phyloP scores from a whole-genome alignment of 64 coral and sea anemone species.

The Trachythela sp. region DNA sequence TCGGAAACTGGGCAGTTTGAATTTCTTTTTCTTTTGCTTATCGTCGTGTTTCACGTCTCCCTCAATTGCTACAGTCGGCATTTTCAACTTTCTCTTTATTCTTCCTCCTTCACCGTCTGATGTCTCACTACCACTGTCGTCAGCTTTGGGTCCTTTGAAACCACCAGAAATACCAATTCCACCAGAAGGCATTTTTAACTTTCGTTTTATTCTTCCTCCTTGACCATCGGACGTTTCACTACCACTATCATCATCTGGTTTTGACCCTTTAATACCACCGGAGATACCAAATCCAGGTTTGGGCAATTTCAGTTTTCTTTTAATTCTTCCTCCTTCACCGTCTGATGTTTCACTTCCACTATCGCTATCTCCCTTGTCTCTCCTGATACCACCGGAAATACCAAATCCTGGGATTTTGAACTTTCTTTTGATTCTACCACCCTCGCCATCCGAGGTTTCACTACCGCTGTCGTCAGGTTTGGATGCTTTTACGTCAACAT shows the following conservation, averaged over 20 bases:
- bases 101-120: conserved; percentile 2
- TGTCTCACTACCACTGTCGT: background rate
- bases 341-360: background rate
- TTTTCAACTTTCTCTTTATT: background rate
- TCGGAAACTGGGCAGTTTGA: background rate
- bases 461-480: background rate
- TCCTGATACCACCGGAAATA: background rate
- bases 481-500: background rate
- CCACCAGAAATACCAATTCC: background rate
- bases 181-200: background rate
- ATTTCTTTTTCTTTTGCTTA: background rate
- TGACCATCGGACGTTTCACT: background rate
- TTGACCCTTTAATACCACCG: background rate
- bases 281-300: background rate
- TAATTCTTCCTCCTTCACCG: background rate
- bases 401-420: background rate
- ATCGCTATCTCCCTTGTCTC: background rate
- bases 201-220: background rate
- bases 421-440: background rate
- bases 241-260: background rate
- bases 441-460: background rate
- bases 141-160: background rate
- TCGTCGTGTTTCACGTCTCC: background rate
- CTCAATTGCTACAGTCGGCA: background rate
- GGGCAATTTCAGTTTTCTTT: background rate